Evolutionary conservation across 1,140 invertebrate species (phyloP).

Genomic region (Luehdorfia chinensis): DNA sequence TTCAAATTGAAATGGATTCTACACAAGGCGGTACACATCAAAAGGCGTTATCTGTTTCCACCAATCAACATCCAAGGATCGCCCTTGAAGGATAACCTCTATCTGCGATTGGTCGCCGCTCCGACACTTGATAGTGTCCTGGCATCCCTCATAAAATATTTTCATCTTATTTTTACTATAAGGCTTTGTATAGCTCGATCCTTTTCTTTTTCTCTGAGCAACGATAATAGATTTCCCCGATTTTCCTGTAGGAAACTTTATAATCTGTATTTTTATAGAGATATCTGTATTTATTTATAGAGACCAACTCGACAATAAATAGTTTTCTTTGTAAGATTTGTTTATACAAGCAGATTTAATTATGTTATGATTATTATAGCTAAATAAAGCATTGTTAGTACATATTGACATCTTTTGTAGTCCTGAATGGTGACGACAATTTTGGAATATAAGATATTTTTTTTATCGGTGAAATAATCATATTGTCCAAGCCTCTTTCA

Average conservation of each 20-base stretch:
- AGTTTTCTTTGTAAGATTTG: too few species aligned
- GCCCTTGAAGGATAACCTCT: conserved; percentile 55
- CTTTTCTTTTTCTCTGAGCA: conserved; percentile 10
- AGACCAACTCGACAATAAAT: too few species aligned
- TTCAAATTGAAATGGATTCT: conserved; percentile 47
- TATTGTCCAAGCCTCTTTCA: too few species aligned
- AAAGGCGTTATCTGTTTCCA: conserved; percentile 57
- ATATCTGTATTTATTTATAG: too few species aligned
- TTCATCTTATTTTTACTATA: conserved; percentile 27
- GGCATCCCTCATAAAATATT: conserved; percentile 35
- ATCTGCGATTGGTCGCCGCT: conserved; percentile 42
- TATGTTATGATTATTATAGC: too few species aligned
- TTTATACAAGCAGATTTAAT: too few species aligned
- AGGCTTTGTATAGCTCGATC: conserved; percentile 24
- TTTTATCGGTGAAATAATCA: too few species aligned
- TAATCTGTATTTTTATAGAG: too few species aligned
- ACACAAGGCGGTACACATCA: conserved; percentile 40
- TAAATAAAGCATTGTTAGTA: too few species aligned
- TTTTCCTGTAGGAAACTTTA: conserved; percentile 1
- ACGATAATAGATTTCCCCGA: not conserved
- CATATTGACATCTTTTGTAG: too few species aligned
- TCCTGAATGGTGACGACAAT: too few species aligned
- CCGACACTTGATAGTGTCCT: conserved; percentile 48
- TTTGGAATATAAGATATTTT: too few species aligned
- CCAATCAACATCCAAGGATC: conserved; percentile 59